Base-by-base conservation (phyloP, 2,113 vertebrate species). In the Cyanoliseus patagonus region DNA sequence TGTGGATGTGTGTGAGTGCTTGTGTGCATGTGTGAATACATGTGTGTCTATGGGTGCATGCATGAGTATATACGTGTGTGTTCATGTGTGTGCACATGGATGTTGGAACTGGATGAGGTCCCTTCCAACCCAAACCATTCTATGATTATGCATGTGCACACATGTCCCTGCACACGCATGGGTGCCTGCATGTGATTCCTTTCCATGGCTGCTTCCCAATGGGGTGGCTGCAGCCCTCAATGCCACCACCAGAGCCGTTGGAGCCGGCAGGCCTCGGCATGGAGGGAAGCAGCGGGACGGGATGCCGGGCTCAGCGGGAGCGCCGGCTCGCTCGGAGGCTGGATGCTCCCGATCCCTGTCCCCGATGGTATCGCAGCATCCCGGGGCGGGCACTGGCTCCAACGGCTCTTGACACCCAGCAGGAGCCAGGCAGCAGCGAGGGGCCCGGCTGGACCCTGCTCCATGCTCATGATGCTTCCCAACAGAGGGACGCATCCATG, bases 131-230 rank as follows among this genome's bases (percentile, higher is more conserved):
- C 57, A 23, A n/a, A n/a, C 57, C 57, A 7, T 59, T 10, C 57
- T 59, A 10, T 20, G 37, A 24, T 33, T 12, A 5, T n/a, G 17
- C 4, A 16, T 31, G 22, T 22, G 35, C 33, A 15, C 2, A 1
- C 12, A 8, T 5, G 24, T 31, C 18, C n/a, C 27, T 31, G 69
- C 28, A 3, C 46, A 46, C 17, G 39, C 15, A 20, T 3, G 57
- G 19, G 19, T 4, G 51, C 10, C 13, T 23, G 73, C 49, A 1
- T 1, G 3, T 2, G 11, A 12, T 37, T 61, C 59, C 41, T 18
- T 14, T 30, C 41, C 81, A 0, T 0, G 4, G 33, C 87, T 17
- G 25, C 53, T 41, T 33, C 64, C 74, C 12, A 0, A 1, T 9
- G 14, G 10, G 39, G 8, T 23, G 59, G 16, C 68, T 10, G 86